Percentiles rank a stretch among this genome's conserved stretches.
Evolutionary conservation across 2,797 vertebrate species (phyloP).

Genomic region (Meriones psammophilus): DNA sequence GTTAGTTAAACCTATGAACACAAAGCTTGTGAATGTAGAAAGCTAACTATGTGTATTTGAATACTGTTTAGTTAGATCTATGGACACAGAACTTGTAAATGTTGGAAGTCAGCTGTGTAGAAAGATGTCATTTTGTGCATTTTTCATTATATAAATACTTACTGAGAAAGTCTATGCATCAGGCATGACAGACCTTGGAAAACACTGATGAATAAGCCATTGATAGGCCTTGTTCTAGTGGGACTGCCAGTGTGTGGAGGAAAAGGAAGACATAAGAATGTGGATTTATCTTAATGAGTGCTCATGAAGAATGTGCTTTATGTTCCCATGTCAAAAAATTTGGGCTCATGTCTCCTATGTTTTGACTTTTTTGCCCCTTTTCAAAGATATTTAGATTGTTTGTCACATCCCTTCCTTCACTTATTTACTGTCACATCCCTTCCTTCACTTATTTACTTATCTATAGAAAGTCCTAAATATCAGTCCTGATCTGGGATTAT

Average conservation of each 20-base stretch:
- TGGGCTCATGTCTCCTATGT: neutral
- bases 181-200: neutral
- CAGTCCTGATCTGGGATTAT: neutral
- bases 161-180: neutral
- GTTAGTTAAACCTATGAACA: neutral
- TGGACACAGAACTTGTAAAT: no score
- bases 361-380: neutral
- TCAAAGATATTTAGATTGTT: no score
- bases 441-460: no score
- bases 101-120: neutral
- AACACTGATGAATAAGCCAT: neutral
- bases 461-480: neutral
- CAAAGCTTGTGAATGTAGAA: neutral
- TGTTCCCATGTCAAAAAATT: neutral
- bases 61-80: neutral
- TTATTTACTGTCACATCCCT: neutral
- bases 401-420: neutral
- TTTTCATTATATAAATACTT: neutral
- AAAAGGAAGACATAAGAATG: neutral
- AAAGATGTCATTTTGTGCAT: neutral
- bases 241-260: neutral
- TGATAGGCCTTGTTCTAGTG: neutral
- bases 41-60: neutral
- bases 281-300: neutral
- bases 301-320: neutral